These are phyloP conservation scores for Sitophilus oryzae DNA, from an alignment of 1,140 invertebrate species.

Conservation along the genomic window DNA sequence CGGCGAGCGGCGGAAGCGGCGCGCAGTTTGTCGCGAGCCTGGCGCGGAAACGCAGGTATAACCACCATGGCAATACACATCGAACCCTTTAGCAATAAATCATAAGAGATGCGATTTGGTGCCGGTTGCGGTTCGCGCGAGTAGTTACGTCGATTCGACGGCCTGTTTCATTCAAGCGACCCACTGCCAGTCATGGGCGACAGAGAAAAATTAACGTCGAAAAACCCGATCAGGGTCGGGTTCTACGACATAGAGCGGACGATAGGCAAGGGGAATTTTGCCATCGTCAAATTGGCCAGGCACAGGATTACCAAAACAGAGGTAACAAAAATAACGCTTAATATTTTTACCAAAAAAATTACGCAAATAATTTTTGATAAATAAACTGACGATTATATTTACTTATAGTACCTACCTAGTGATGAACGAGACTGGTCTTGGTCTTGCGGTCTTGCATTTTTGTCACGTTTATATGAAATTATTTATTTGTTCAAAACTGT, in stretches of 20 bases:
- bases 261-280: slow-evolving; percentile 98
- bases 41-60: background rate
- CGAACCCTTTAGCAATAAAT: slow-evolving; percentile 15
- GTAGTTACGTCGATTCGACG: background rate
- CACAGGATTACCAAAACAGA: slow-evolving; percentile 98
- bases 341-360: too few relatives aligned
- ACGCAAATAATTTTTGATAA: too few relatives aligned
- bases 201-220: slow-evolving; percentile 53
- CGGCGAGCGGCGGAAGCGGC: background rate
- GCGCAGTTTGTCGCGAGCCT: background rate
- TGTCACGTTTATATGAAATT: too few relatives aligned
- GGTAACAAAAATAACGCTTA: too few relatives aligned
- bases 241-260: slow-evolving; percentile 96
- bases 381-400: too few relatives aligned
- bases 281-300: slow-evolving; percentile 94
- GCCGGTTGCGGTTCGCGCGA: background rate
- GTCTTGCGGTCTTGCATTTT: too few relatives aligned
- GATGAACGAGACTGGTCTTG: too few relatives aligned
- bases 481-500: too few relatives aligned
- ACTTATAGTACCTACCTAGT: too few relatives aligned
- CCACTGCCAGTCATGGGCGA: slow-evolving; percentile 47
- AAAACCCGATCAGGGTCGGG: slow-evolving; percentile 84
- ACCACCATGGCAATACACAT: slow-evolving; percentile 17
- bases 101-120: slow-evolving; percentile 5
- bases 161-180: slow-evolving; percentile 22